A percentile compares a stretch with the other conserved stretches of the same genome.
These are phyloP conservation scores for Tympanuchus pallidicinctus DNA, from an alignment of 2,113 vertebrate species.

Conservation along the genomic window DNA sequence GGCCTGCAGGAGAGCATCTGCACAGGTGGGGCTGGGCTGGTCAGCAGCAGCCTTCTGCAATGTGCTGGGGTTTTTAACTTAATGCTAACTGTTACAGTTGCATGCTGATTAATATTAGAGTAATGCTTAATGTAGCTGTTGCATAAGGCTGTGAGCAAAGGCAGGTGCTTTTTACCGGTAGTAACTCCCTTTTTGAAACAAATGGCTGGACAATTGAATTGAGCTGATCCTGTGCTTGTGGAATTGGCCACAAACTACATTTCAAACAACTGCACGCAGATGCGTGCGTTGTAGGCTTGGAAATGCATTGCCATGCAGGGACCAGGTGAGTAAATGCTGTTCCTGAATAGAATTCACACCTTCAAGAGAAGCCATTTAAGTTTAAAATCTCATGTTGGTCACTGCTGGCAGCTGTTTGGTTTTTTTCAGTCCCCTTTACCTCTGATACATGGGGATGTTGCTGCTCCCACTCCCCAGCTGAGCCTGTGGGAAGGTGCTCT, in stretches of 20 bases:
- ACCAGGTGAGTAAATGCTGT: not conserved
- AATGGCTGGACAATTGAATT: not conserved
- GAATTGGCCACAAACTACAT: not conserved
- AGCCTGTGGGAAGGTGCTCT: not conserved
- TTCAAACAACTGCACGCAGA: not conserved
- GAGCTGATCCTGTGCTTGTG: rapidly evolving
- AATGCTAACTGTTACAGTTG: not conserved
- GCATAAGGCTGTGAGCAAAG: not conserved
- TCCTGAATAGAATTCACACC: rapidly evolving
- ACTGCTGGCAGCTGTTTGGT: not conserved
- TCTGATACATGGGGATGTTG: rapidly evolving
- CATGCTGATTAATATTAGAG: not conserved
- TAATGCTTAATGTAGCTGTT: not conserved
- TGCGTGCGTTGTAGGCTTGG: not conserved
- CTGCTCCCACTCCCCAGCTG: rapidly evolving
- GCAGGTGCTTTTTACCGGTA: not conserved
- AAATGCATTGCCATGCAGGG: not conserved
- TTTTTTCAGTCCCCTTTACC: not conserved
- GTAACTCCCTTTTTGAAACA: not conserved
- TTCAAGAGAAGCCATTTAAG: rapidly evolving
- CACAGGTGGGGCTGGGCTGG: not conserved
- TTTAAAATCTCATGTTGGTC: not conserved
- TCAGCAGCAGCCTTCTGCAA: not conserved
- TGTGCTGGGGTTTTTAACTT: not conserved
- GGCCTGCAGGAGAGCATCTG: not conserved